Evolutionary conservation across 2,113 vertebrate genomes (phyloP).

Genomic region (Larimichthys crocea): DNA sequence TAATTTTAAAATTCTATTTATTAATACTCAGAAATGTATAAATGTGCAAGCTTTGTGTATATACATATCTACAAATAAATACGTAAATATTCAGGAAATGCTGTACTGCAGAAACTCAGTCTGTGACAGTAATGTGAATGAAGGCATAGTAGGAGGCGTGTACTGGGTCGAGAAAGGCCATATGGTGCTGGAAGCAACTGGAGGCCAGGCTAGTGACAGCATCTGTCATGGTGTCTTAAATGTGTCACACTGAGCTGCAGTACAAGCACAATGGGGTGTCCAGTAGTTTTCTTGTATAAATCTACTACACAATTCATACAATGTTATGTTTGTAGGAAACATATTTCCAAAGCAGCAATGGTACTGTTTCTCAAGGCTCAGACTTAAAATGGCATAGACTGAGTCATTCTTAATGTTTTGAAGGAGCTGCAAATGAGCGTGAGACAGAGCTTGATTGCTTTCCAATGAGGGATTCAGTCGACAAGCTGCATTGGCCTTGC

Average conservation of each 20-base stretch:
- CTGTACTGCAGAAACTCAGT: constrained; percentile 9
- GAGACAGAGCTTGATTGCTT: constrained; percentile 2
- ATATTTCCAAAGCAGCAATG: constrained; percentile 7
- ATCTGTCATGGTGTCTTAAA: constrained; percentile 54
- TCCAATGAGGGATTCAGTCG: constrained; percentile 10
- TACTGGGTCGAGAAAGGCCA: constrained; percentile 43
- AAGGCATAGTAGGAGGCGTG: constrained; percentile 18
- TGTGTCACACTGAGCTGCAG: constrained; percentile 17
- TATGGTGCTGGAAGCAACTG: constrained; percentile 58
- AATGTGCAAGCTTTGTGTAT: not conserved
- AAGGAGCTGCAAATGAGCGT: not conserved
- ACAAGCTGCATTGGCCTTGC: constrained; percentile 6
- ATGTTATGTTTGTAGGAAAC: not conserved
- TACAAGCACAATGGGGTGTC: not conserved
- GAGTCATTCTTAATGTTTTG: constrained; percentile 7
- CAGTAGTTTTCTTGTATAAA: constrained; percentile 16
- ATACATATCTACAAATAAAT: not conserved
- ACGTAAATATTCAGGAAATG: not conserved
- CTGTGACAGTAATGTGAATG: constrained; percentile 40
- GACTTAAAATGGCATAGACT: not conserved
- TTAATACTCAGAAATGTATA: not conserved
- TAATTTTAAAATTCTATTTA: not conserved
- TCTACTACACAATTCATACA: not conserved
- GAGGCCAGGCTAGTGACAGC: constrained; percentile 43
- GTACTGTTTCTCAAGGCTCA: not conserved